phyloP scores from a whole-genome alignment of 1,140 invertebrate species.

The Micrasema longulum region DNA sequence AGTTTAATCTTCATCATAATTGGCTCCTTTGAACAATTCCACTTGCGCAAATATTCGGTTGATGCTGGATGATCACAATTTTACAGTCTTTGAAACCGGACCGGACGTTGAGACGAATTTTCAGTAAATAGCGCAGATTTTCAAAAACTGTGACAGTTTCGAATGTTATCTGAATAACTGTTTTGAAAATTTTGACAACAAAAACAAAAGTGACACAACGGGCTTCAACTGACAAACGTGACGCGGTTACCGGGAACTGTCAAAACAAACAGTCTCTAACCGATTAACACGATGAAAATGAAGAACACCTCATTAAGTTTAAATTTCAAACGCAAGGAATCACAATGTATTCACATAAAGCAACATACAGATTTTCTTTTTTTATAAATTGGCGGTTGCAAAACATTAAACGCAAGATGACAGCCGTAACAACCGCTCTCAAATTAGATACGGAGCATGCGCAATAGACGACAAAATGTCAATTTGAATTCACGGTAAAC shows the following conservation, averaged over 20 bases:
- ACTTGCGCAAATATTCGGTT: slow-evolving; percentile 12
- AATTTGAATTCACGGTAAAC: background rate
- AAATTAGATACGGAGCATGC: slow-evolving; percentile 28
- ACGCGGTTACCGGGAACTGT: slow-evolving; percentile 38
- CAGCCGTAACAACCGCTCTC: slow-evolving; percentile 41
- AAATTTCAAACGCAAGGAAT: background rate
- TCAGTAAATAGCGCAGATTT: slow-evolving; percentile 14
- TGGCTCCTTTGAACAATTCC: slow-evolving; percentile 3
- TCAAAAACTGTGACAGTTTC: slow-evolving; percentile 30
- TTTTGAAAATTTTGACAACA: slow-evolving; percentile 41
- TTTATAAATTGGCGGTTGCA: slow-evolving; percentile 36
- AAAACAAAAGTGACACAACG: slow-evolving; percentile 42
- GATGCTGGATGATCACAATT: background rate
- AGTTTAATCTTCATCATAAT: slow-evolving; percentile 43
- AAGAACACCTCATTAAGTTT: background rate
- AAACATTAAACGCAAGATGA: slow-evolving; percentile 34
- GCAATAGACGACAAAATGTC: slow-evolving; percentile 3
- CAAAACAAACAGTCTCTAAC: slow-evolving; percentile 29
- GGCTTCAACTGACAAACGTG: slow-evolving; percentile 35
- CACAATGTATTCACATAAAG: background rate
- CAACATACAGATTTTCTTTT: slow-evolving; percentile 9
- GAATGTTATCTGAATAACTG: slow-evolving; percentile 18
- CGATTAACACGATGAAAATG: slow-evolving; percentile 14
- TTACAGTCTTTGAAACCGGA: too few relatives aligned
- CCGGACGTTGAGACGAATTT: background rate